Conservation (phyloP, 2,113 vertebrate species). For the Anoura caudifer region DNA sequence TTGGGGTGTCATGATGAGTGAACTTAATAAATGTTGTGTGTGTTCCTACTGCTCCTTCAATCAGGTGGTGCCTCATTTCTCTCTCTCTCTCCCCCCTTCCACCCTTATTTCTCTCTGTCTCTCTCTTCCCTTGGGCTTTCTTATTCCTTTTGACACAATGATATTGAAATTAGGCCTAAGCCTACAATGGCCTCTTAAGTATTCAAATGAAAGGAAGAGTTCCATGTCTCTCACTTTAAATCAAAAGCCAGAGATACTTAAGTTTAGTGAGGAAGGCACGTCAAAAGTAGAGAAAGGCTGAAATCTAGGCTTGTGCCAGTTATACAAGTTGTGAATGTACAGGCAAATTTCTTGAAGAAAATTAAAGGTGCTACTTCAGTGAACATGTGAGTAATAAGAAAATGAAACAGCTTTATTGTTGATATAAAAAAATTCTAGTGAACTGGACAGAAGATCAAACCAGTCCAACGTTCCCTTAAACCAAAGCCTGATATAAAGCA, state of each 20-base stretch:
- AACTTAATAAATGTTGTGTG: background rate
- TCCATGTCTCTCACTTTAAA: background rate
- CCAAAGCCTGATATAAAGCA: background rate
- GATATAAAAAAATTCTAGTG: background rate
- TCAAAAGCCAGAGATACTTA: background rate
- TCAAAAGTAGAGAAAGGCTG: background rate
- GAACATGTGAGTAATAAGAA: background rate
- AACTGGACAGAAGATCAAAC: background rate
- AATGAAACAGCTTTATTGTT: background rate
- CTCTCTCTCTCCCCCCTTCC: background rate
- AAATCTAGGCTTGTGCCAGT: background rate
- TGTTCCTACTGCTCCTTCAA: background rate
- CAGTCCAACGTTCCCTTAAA: background rate
- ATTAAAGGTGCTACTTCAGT: background rate
- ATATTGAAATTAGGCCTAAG: background rate
- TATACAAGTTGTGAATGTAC: background rate
- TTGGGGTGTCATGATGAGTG: background rate
- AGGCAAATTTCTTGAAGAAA: background rate
- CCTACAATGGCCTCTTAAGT: background rate
- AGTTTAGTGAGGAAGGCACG: background rate
- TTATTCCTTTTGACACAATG: background rate
- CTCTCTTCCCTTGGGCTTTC: background rate
- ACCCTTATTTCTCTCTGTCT: background rate
- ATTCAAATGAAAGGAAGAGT: background rate
- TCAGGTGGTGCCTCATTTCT: background rate